These are phyloP conservation scores for Catharus fuscescens DNA, from an alignment of 2,113 vertebrate species.

Conservation along the genomic window DNA sequence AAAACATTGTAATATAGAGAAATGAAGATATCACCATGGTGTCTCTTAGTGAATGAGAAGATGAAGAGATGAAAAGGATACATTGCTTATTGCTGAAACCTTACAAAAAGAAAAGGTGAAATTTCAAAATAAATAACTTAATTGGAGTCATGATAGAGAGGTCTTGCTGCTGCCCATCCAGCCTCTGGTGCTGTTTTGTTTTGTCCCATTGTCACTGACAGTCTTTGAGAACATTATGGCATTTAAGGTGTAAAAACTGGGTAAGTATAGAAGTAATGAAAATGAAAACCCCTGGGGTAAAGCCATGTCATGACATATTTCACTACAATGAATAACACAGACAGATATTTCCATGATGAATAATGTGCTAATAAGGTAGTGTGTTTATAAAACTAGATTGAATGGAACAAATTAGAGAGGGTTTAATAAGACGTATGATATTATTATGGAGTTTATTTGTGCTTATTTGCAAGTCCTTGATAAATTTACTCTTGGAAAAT, in stretches of 20 bases:
- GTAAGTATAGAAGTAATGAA: not conserved
- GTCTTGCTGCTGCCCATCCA: not conserved
- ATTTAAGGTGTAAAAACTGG: not conserved
- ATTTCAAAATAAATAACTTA: not conserved
- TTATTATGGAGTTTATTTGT: not conserved
- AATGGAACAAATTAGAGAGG: not conserved
- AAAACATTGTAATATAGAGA: conserved; percentile 22
- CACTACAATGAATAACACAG: not conserved
- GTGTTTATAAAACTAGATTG: not conserved
- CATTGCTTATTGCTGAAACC: not conserved
- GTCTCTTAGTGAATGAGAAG: not conserved
- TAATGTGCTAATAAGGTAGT: not conserved
- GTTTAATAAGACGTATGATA: not conserved
- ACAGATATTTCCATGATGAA: not conserved
- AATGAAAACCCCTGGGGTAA: not conserved
- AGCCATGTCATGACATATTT: not conserved
- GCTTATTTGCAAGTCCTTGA: not conserved
- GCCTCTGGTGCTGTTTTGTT: not conserved
- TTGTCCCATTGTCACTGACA: not conserved
- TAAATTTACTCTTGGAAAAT: not conserved
- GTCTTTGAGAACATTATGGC: not conserved
- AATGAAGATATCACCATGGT: not conserved
- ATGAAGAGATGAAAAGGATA: not conserved
- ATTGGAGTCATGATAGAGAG: not conserved
- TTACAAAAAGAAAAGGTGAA: not conserved